Conservation (phyloP, 2,888 invertebrate genomes). For the Amphipoea oculea region DNA sequence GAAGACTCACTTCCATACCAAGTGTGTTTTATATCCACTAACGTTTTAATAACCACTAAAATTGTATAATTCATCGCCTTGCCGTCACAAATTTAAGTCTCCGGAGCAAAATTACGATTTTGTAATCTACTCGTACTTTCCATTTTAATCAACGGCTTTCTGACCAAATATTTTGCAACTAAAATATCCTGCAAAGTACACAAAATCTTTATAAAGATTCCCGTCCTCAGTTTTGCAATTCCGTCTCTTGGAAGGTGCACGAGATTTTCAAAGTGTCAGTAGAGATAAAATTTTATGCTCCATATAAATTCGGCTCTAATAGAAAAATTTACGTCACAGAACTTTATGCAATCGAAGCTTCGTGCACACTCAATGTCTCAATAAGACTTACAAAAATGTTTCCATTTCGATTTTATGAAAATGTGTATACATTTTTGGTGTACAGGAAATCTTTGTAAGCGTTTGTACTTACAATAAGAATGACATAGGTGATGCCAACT, state of each 20-base stretch:
- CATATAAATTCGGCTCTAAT: slow-evolving; percentile 55
- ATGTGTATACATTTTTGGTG: slow-evolving; percentile 4
- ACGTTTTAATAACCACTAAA: slow-evolving; percentile 48
- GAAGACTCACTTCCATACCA: slow-evolving; percentile 37
- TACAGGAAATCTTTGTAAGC: not conserved
- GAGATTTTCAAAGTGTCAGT: slow-evolving; percentile 49
- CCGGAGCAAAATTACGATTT: slow-evolving; percentile 20
- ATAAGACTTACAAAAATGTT: slow-evolving; percentile 33
- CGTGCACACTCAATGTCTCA: slow-evolving; percentile 49
- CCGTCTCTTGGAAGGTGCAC: slow-evolving; percentile 19
- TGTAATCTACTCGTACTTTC: not conserved
- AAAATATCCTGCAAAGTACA: slow-evolving; percentile 38
- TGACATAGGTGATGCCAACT: no score
- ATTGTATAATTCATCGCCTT: slow-evolving; percentile 37
- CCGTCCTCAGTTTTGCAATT: slow-evolving; percentile 44
- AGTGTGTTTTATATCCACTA: slow-evolving; percentile 50
- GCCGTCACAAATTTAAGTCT: slow-evolving; percentile 45
- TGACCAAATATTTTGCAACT: slow-evolving; percentile 39
- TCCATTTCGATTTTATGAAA: slow-evolving; percentile 36
- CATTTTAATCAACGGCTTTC: slow-evolving; percentile 40
- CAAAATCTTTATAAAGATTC: slow-evolving; percentile 40
- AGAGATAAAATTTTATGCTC: slow-evolving; percentile 58
- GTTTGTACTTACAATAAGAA: not conserved
- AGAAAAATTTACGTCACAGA: slow-evolving; percentile 54
- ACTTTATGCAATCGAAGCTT: slow-evolving; percentile 46